phyloP scores from a whole-genome alignment of 2,797 vertebrate species.

The Fistularia commersonii region DNA sequence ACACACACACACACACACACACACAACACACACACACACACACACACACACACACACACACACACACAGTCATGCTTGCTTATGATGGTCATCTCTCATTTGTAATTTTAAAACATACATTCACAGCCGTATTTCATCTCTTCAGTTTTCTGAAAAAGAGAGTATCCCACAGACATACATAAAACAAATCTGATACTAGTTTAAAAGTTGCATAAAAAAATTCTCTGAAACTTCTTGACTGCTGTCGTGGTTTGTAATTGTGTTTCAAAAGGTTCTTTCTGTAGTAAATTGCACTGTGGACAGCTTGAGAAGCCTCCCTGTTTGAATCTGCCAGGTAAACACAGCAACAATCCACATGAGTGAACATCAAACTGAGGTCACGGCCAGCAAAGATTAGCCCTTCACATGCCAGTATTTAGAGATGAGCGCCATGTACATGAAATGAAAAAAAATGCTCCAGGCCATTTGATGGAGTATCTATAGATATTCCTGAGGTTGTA shows the following conservation, averaged over 20 bases:
- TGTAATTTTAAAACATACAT: not conserved
- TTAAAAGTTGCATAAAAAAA: no score
- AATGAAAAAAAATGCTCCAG: conserved; percentile 22
- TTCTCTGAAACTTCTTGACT: no score
- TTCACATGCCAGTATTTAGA: conserved; percentile 43
- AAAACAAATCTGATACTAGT: no score
- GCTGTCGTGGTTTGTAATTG: no score
- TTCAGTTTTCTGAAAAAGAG: no score
- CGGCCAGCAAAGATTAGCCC: conserved; percentile 45
- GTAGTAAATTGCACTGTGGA: no score
- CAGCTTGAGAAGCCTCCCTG: no score
- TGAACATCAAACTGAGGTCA: conserved; percentile 38
- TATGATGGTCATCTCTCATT: conserved; percentile 27
- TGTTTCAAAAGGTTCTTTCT: no score
- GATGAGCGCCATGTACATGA: conserved; percentile 16
- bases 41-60: conserved; percentile 22
- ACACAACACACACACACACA: conserved; percentile 22
- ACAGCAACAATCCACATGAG: conserved; percentile 8
- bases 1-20: conserved; percentile 23
- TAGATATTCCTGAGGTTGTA: not conserved
- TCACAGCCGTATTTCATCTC: no score
- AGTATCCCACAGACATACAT: no score
- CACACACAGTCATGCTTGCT: conserved; percentile 27
- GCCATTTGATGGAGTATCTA: conserved; percentile 7
- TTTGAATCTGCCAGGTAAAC: no score